Evolutionary conservation across 2,888 invertebrate genomes (phyloP).

Genomic region (Platynereis dumerilii): DNA sequence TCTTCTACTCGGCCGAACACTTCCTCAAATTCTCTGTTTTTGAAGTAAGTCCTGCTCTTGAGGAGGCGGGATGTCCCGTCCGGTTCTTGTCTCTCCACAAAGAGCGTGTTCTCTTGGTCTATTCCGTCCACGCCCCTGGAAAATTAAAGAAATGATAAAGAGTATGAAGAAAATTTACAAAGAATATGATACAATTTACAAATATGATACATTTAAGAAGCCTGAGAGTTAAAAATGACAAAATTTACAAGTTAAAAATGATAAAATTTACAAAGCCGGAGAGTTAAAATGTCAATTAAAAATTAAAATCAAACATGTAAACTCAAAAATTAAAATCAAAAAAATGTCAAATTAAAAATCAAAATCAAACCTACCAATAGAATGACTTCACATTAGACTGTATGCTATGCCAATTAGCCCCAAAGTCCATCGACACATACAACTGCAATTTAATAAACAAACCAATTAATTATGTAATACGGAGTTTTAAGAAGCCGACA

Average conservation of each 20-base stretch:
- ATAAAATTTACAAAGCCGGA: too few relatives aligned
- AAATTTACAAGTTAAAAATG: too few relatives aligned
- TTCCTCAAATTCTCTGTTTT: slow-evolving; percentile 31
- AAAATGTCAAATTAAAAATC: too few relatives aligned
- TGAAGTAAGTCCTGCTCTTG: slow-evolving; percentile 56
- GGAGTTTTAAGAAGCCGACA: too few relatives aligned
- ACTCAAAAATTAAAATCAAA: slow-evolving; percentile 17
- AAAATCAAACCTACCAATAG: slow-evolving; percentile 69
- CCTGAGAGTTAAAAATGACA: too few relatives aligned
- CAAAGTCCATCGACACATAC: slow-evolving; percentile 79
- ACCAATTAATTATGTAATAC: not conserved
- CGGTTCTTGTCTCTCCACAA: slow-evolving; percentile 73
- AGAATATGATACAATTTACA: too few relatives aligned
- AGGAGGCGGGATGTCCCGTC: slow-evolving; percentile 68
- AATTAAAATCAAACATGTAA: not conserved
- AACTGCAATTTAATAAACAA: slow-evolving; percentile 69
- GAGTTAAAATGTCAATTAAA: too few relatives aligned
- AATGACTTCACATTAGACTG: slow-evolving; percentile 80
- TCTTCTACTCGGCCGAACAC: slow-evolving; percentile 77
- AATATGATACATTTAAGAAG: too few relatives aligned
- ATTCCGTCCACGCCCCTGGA: slow-evolving; percentile 53
- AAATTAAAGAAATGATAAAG: slow-evolving; percentile 26
- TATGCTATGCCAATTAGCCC: slow-evolving; percentile 74
- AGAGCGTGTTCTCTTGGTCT: slow-evolving; percentile 44
- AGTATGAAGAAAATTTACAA: too few relatives aligned